Evolutionary conservation across 2,888 invertebrate genomes (phyloP).

Genomic region (Pristionchus arcanus): DNA sequence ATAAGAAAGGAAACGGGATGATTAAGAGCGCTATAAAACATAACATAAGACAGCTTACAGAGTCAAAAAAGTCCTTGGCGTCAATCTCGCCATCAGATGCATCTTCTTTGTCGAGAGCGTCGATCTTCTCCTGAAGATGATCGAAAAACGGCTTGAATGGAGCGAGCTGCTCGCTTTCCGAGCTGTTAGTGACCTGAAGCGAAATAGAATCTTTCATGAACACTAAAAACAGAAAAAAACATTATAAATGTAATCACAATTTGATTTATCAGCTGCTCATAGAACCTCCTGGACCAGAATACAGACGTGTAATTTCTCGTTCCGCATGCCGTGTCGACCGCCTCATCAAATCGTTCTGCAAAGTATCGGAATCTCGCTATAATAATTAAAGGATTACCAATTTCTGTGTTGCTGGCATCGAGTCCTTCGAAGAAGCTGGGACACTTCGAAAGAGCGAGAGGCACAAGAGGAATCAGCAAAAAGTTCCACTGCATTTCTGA

Average conservation of each 20-base stretch:
- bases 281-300: not conserved
- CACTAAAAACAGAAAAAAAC: not conserved
- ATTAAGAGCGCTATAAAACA: too few species aligned
- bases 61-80: not conserved
- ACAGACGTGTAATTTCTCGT: not conserved
- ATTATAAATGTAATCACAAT: not conserved
- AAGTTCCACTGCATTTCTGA: not conserved
- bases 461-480: not conserved
- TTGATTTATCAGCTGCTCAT: not conserved
- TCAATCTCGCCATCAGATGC: not conserved
- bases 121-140: not conserved
- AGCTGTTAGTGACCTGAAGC: not conserved
- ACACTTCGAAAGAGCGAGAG: not conserved
- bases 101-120: not conserved
- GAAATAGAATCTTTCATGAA: not conserved
- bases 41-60: not conserved
- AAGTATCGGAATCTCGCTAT: too few species aligned
- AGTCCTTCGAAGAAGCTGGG: not conserved
- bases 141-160: not conserved
- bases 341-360: not conserved
- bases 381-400: too few species aligned
- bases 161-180: not conserved
- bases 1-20: too few species aligned
- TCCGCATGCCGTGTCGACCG: not conserved
- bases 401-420: not conserved